These are phyloP conservation scores for Tragelaphus strepsiceros DNA, from an alignment of 2,113 vertebrate species.

Conservation along the genomic window DNA sequence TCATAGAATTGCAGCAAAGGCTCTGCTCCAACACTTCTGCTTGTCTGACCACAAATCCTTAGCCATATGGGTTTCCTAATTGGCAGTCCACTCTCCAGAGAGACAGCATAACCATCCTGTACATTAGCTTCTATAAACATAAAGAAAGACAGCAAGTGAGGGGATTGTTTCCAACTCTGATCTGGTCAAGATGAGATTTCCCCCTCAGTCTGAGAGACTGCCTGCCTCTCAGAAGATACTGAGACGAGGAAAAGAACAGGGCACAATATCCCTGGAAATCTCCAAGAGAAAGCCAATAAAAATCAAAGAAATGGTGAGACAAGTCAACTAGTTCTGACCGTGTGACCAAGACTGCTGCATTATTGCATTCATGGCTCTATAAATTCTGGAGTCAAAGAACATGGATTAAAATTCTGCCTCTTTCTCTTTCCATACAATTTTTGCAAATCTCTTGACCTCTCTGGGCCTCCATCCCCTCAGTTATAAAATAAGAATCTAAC, in stretches of 20 bases:
- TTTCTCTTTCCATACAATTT: background rate
- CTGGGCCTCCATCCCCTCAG: background rate
- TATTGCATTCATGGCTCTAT: too few relatives aligned
- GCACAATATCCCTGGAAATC: fast-evolving
- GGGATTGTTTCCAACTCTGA: background rate
- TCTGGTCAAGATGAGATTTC: background rate
- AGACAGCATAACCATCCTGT: background rate
- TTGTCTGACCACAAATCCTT: background rate
- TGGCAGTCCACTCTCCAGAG: background rate
- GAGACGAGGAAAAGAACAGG: background rate
- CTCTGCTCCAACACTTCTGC: background rate
- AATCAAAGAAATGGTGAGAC: background rate
- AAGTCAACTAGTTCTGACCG: background rate
- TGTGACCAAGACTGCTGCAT: background rate
- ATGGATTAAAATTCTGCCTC: background rate
- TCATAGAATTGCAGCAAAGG: background rate
- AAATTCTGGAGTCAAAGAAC: background rate
- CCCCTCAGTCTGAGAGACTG: fast-evolving
- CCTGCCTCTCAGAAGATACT: background rate
- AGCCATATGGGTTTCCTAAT: conserved; percentile 36
- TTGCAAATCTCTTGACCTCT: background rate
- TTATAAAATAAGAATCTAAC: background rate
- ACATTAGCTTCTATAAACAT: background rate
- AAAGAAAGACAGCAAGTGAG: background rate
- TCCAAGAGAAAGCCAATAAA: background rate